phyloP scores from a whole-genome alignment of 2,113 vertebrate species.

The Sclerurus mexicanus region DNA sequence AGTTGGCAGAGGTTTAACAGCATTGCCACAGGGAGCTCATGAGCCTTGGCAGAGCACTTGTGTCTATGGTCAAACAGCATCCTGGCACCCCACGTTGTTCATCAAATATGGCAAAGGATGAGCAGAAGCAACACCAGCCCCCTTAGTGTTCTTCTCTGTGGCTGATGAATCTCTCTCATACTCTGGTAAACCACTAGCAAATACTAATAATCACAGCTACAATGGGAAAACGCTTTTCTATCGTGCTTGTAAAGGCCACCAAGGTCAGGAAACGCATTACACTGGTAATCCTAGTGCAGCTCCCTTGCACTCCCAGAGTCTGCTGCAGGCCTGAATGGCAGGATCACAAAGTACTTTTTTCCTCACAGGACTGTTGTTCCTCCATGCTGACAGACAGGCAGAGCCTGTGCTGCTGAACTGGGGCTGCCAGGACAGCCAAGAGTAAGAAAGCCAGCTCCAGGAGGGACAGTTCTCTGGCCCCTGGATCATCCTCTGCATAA shows the following conservation, averaged over 20 bases:
- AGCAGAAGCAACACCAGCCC: neutral
- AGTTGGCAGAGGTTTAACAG: neutral
- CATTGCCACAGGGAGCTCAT: rapidly evolving
- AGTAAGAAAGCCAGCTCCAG: neutral
- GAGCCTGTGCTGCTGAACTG: neutral
- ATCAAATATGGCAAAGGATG: neutral
- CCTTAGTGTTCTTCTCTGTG: neutral
- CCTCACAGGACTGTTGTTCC: neutral
- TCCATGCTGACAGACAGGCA: rapidly evolving
- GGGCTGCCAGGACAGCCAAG: neutral
- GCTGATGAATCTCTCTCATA: rapidly evolving
- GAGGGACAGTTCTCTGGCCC: neutral
- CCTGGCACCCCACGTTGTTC: rapidly evolving
- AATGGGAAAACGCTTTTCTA: neutral
- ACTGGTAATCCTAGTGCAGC: neutral
- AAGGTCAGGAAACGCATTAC: neutral
- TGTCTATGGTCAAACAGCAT: neutral
- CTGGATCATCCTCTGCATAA: neutral
- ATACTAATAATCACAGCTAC: neutral
- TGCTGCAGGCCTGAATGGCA: neutral
- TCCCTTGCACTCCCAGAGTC: neutral
- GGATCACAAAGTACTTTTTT: rapidly evolving
- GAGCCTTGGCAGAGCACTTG: neutral
- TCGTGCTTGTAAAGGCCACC: neutral
- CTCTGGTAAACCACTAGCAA: neutral